Percentiles rank a stretch among this genome's conserved stretches.
Evolutionary conservation across 2,797 vertebrate species (phyloP).

Genomic region (Halcyon smyrnensis): DNA sequence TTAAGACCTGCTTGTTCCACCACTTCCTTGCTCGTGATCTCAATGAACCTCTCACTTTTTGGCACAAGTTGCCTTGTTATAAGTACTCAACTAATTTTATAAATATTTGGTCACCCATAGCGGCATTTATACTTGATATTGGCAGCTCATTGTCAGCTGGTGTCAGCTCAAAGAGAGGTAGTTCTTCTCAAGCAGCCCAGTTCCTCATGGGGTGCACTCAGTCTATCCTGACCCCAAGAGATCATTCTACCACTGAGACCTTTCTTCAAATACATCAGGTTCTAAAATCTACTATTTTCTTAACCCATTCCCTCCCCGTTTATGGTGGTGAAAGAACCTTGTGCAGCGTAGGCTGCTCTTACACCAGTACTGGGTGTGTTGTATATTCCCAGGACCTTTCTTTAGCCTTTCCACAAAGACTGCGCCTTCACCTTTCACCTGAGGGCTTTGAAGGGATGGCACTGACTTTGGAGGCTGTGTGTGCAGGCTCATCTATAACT

Average conservation of each 20-base stretch:
- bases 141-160: accelerated
- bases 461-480: neutral
- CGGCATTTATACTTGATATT: neutral
- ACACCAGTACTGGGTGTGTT: neutral
- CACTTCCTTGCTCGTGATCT: neutral
- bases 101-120: neutral
- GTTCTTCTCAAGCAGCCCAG: neutral
- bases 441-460: neutral
- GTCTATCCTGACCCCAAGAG: neutral
- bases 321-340: neutral
- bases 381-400: neutral
- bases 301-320: accelerated
- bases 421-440: neutral
- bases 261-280: neutral
- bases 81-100: neutral
- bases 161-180: neutral
- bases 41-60: neutral
- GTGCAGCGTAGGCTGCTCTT: neutral
- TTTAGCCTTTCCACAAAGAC: neutral
- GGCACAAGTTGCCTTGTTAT: neutral
- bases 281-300: neutral
- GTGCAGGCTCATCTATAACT: neutral
- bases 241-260: neutral
- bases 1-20: neutral
- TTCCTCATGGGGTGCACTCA: neutral